Evolutionary conservation across 2,888 invertebrate species (phyloP).

Genomic region (Oconnorella tubifera): DNA sequence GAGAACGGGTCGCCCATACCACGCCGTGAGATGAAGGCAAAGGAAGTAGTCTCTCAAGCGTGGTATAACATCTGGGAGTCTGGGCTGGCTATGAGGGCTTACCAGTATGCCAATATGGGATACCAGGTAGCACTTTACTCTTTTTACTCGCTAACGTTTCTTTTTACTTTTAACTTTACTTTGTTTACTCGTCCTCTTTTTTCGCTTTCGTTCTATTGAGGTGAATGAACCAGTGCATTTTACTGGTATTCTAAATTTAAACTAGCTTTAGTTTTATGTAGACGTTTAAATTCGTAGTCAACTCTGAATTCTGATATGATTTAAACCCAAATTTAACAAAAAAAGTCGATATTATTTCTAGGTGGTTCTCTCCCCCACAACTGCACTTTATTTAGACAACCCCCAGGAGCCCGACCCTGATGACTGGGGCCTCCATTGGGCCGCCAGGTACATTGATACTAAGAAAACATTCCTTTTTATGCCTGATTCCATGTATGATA

Average conservation of each 20-base stretch:
- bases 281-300: too few relatives aligned
- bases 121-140: slow-evolving; percentile 43
- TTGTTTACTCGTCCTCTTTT: too few relatives aligned
- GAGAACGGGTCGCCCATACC: slow-evolving; percentile 6
- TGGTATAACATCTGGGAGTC: slow-evolving; percentile 46
- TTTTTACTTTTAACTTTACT: too few relatives aligned
- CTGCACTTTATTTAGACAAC: slow-evolving; percentile 43
- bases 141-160: too few relatives aligned
- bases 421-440: slow-evolving; percentile 51
- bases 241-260: too few relatives aligned
- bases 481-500: slow-evolving; percentile 21
- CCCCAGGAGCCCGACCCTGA: slow-evolving; percentile 44
- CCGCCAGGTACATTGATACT: slow-evolving; percentile 45
- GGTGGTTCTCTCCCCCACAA: slow-evolving; percentile 41
- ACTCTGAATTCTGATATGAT: too few relatives aligned
- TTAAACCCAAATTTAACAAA: too few relatives aligned
- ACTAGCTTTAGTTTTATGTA: too few relatives aligned
- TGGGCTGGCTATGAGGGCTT: slow-evolving; percentile 37
- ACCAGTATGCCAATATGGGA: slow-evolving; percentile 44
- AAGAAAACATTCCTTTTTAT: slow-evolving; percentile 22
- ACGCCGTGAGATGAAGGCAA: neutral
- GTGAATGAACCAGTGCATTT: too few relatives aligned
- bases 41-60: slow-evolving; percentile 41
- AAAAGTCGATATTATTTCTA: too few relatives aligned
- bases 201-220: too few relatives aligned